Evolutionary conservation across 1,140 invertebrate species (phyloP).

Genomic region (Tetragonula clypearis): DNA sequence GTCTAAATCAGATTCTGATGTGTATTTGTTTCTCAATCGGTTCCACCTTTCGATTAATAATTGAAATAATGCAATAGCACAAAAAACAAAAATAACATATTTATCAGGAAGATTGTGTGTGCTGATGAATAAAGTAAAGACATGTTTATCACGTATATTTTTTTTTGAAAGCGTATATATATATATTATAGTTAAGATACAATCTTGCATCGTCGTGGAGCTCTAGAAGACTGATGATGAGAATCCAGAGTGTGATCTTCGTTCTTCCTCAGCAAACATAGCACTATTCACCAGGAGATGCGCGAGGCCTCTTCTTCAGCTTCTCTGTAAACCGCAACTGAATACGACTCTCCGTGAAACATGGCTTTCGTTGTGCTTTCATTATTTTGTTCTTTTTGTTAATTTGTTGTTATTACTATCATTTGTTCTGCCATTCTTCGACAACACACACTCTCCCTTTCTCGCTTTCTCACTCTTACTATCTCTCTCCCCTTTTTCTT

Average conservation of each 20-base stretch:
- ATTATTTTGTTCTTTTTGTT: conserved; percentile 4
- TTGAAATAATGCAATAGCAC: conserved; percentile 22
- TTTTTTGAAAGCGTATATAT: conserved; percentile 74
- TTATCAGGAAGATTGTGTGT: conserved; percentile 73
- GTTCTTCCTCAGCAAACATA: conserved; percentile 33
- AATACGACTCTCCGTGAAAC: conserved; percentile 33
- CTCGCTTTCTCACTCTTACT: neutral
- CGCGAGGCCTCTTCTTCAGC: conserved; percentile 6
- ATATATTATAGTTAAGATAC: conserved; percentile 76
- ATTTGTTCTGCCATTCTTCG: conserved; percentile 8
- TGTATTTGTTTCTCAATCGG: conserved; percentile 8
- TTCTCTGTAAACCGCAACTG: conserved; percentile 46
- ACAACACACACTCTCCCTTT: conserved; percentile 1
- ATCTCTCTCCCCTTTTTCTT: neutral
- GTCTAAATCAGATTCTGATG: neutral
- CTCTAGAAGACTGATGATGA: conserved; percentile 59
- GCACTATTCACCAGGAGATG: neutral
- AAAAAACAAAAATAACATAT: conserved; percentile 60
- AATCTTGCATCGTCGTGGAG: conserved; percentile 73
- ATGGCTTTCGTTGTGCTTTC: conserved; percentile 5
- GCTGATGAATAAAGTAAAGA: conserved; percentile 77
- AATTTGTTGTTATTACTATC: conserved; percentile 7
- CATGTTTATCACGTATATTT: conserved; percentile 73
- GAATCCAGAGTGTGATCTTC: conserved; percentile 54
- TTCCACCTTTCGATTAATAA: conserved; percentile 44